A percentile compares a stretch with the other conserved stretches of the same genome.
Evolutionary conservation across 2,888 invertebrate genomes (phyloP).

Genomic region (Ephialtes manifestator): DNA sequence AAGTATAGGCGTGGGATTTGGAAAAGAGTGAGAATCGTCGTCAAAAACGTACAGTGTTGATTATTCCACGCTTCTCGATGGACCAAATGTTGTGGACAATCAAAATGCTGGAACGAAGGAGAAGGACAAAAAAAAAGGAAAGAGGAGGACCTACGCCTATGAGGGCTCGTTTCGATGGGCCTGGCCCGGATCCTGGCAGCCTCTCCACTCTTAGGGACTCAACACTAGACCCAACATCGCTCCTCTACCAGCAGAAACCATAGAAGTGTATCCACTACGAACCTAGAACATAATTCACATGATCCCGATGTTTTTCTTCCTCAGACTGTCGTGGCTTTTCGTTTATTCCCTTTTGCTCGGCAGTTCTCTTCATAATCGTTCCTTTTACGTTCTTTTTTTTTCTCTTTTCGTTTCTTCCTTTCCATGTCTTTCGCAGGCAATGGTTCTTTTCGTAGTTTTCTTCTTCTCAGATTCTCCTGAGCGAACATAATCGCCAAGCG

Average conservation of each 20-base stretch:
- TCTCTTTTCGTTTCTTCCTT: constrained; percentile 40
- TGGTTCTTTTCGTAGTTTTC: constrained; percentile 18
- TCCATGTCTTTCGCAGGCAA: not conserved
- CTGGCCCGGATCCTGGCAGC: constrained; percentile 76
- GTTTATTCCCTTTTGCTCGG: constrained; percentile 15
- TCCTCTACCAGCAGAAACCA: constrained; percentile 39
- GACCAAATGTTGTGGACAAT: constrained; percentile 33
- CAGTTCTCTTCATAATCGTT: constrained; percentile 36
- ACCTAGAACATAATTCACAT: constrained; percentile 11
- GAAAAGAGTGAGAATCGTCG: constrained; percentile 61
- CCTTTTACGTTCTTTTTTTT: constrained; percentile 17
- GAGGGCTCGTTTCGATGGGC: constrained; percentile 66
- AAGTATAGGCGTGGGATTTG: constrained; percentile 72
- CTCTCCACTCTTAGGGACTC: constrained; percentile 64
- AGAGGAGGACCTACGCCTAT: constrained; percentile 68
- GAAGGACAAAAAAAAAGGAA: constrained; percentile 19
- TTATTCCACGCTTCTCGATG: constrained; percentile 53
- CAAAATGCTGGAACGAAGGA: not conserved
- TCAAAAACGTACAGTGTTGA: constrained; percentile 60
- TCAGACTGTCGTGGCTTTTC: constrained; percentile 62
- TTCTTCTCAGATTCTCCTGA: constrained; percentile 34
- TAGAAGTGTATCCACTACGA: constrained; percentile 15
- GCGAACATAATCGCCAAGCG: constrained; percentile 53
- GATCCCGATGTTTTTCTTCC: constrained; percentile 71
- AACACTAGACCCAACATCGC: not conserved